These are phyloP conservation scores for Merodon equestris DNA, from an alignment of 2,888 invertebrate genomes.

Conservation along the genomic window DNA sequence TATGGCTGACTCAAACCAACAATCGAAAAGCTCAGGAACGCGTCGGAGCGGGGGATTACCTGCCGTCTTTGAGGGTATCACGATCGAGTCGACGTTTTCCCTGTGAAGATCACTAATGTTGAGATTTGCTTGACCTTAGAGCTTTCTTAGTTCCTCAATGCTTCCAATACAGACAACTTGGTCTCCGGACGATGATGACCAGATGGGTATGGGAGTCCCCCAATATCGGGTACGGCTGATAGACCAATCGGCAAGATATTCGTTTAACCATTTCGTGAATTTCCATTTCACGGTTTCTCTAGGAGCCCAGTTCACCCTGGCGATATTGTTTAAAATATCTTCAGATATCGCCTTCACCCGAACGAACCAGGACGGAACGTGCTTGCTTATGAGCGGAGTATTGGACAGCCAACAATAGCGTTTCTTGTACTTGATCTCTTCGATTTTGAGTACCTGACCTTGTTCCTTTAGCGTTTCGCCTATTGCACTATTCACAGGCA, in stretches of 20 bases:
- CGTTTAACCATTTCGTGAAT: constrained; percentile 97
- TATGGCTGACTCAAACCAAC: constrained; percentile 99
- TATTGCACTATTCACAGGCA: constrained; percentile 94
- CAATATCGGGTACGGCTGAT: constrained; percentile 96
- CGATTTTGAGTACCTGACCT: constrained; percentile 85
- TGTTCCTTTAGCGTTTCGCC: constrained; percentile 87
- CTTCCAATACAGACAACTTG: constrained; percentile 95
- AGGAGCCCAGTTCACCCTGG: constrained; percentile 96
- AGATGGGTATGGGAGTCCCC: constrained; percentile 98
- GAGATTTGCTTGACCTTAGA: constrained; percentile 82
- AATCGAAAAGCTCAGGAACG: constrained; percentile 96
- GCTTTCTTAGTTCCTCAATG: constrained; percentile 89
- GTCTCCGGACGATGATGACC: constrained; percentile 93
- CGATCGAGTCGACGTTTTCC: constrained; percentile 92
- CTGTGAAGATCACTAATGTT: constrained; percentile 93
- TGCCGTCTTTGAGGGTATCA: constrained; percentile 90
- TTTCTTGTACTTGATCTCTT: constrained; percentile 92
- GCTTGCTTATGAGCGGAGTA: constrained; percentile 96
- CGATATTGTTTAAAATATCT: constrained; percentile 86
- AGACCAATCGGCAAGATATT: constrained; percentile 97
- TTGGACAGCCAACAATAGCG: constrained; percentile 99
- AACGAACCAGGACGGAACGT: constrained; percentile 98
- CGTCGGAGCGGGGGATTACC: constrained; percentile 92
- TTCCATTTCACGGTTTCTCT: constrained; percentile 94
- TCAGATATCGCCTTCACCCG: constrained; percentile 91